These are phyloP conservation scores for Ylistrum balloti DNA, from an alignment of 1,140 invertebrate genomes.

Conservation along the genomic window DNA sequence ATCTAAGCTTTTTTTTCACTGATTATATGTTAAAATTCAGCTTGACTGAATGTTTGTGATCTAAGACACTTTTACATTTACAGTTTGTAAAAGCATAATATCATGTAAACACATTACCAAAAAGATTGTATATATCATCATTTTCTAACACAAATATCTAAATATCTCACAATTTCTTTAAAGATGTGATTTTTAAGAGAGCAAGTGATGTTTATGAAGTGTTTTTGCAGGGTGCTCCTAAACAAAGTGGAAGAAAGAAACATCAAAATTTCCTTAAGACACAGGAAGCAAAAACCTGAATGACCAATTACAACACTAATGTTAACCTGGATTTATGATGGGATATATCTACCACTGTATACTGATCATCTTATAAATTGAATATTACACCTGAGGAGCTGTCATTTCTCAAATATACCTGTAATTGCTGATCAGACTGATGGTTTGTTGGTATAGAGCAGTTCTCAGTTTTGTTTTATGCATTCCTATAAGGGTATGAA, in stretches of 20 bases:
- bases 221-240: background rate
- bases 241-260: background rate
- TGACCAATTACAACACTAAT: too few species aligned
- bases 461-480: too few species aligned
- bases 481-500: too few species aligned
- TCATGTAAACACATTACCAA: background rate
- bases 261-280: background rate
- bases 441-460: too few species aligned
- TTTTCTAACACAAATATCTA: too few species aligned
- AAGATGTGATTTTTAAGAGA: background rate
- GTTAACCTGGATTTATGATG: too few species aligned
- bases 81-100: constrained; percentile 9
- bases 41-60: background rate
- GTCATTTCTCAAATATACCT: too few species aligned
- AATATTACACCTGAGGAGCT: too few species aligned
- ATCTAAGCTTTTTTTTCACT: background rate
- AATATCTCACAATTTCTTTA: too few species aligned
- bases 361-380: too few species aligned
- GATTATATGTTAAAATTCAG: background rate
- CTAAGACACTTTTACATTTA: background rate
- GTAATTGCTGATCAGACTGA: too few species aligned
- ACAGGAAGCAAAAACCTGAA: background rate
- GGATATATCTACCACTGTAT: too few species aligned
- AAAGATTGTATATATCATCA: background rate
- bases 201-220: background rate